Conservation (phyloP, 2,113 vertebrate genomes). For the Tragelaphus strepsiceros region DNA sequence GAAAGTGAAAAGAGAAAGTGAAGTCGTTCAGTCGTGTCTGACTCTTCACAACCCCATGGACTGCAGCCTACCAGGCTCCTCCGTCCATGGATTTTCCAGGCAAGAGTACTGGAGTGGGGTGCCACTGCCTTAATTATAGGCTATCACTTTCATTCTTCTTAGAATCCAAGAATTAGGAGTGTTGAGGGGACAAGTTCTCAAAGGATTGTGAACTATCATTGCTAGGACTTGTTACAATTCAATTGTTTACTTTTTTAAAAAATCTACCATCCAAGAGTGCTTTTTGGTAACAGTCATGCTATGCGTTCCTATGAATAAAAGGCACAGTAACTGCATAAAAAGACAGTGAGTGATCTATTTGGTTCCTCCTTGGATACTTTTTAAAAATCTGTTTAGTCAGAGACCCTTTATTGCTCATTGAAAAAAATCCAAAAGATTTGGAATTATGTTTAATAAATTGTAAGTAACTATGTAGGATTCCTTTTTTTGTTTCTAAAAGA, state of each 20-base stretch:
- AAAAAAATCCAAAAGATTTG: neutral
- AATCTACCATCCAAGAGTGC: slow-evolving; percentile 7
- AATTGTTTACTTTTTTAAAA: slow-evolving; percentile 45
- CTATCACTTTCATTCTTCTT: slow-evolving; percentile 36
- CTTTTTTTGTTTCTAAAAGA: neutral
- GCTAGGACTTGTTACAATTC: slow-evolving; percentile 15
- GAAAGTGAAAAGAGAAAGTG: too few species aligned
- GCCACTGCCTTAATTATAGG: slow-evolving; percentile 35
- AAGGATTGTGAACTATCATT: slow-evolving; percentile 32
- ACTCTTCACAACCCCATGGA: too few species aligned
- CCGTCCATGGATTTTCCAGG: too few species aligned
- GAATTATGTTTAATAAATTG: neutral
- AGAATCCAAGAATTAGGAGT: neutral
- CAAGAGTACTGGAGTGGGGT: too few species aligned
- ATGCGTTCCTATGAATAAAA: neutral
- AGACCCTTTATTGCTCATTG: neutral
- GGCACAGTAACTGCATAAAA: neutral
- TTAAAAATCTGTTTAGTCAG: neutral
- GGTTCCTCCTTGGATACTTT: neutral
- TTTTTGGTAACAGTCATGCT: neutral
- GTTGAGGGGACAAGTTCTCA: slow-evolving; percentile 40
- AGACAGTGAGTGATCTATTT: neutral
- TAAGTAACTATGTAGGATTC: neutral
- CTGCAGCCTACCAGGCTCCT: too few species aligned
- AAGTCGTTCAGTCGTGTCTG: too few species aligned